These are phyloP conservation scores for Dioctria rufipes DNA, from an alignment of 2,888 invertebrate genomes.

Conservation along the genomic window DNA sequence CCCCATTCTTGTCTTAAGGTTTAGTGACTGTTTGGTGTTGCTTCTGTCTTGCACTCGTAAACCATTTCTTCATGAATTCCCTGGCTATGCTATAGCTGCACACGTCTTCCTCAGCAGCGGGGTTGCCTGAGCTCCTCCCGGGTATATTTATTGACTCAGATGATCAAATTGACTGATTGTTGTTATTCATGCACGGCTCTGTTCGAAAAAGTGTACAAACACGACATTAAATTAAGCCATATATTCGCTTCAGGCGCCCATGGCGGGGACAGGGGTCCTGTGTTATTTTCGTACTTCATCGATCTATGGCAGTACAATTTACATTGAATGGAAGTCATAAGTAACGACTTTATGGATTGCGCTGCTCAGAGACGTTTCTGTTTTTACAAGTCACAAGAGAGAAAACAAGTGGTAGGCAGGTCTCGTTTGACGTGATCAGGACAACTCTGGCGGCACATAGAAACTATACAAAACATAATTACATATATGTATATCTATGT, in stretches of 20 bases:
- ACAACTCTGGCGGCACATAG: background rate
- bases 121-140: conserved; percentile 14
- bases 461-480: conserved; percentile 5
- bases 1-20: background rate
- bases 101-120: conserved; percentile 1
- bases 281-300: conserved; percentile 58
- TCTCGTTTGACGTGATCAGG: background rate
- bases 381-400: background rate
- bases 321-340: conserved; percentile 57
- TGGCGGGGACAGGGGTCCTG: conserved; percentile 49
- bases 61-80: conserved; percentile 36
- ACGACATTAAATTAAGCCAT: conserved; percentile 63
- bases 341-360: conserved; percentile 51
- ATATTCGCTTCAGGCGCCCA: conserved; percentile 47
- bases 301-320: conserved; percentile 57
- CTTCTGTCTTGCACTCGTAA: conserved; percentile 10
- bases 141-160: conserved; percentile 68
- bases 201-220: conserved; percentile 58
- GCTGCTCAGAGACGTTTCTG: conserved; percentile 37
- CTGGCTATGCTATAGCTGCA: conserved; percentile 3
- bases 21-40: conserved; percentile 23
- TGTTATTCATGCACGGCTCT: conserved; percentile 66
- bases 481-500: background rate
- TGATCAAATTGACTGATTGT: conserved; percentile 70
- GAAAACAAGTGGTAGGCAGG: background rate